Percentiles rank a stretch among this genome's conserved stretches.
Conservation (phyloP, 1,140 invertebrate species). For the Ridgeia piscesae region DNA sequence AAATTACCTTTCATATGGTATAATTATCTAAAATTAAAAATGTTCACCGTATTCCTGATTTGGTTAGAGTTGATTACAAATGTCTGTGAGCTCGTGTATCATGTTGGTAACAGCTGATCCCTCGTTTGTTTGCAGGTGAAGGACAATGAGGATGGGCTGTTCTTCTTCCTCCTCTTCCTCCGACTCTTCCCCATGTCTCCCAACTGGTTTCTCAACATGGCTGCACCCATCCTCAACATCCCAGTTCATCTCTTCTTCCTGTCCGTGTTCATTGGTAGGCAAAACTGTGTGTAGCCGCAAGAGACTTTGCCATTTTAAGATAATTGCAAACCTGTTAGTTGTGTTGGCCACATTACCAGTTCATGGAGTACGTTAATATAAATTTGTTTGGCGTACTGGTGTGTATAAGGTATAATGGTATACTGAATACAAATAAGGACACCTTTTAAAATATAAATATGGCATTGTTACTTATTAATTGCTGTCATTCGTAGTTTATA, state of each 20-base stretch:
- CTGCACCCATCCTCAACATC: slow-evolving; percentile 65
- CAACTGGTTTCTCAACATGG: slow-evolving; percentile 70
- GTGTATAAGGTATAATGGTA: no score
- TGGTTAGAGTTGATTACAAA: no score
- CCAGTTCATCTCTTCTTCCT: slow-evolving; percentile 66
- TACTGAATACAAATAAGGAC: no score
- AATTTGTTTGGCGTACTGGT: no score
- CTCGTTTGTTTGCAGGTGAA: slow-evolving; percentile 58
- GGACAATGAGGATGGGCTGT: slow-evolving; percentile 61
- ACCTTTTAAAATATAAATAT: no score
- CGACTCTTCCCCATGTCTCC: slow-evolving; percentile 70
- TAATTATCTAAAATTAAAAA: no score
- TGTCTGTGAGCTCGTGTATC: not conserved
- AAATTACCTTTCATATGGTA: no score
- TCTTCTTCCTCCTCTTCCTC: slow-evolving; percentile 67
- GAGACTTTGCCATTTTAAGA: not conserved
- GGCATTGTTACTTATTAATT: no score
- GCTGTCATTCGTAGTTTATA: not conserved
- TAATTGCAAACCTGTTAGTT: not conserved
- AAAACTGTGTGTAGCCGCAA: not conserved
- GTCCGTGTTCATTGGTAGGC: slow-evolving; percentile 67
- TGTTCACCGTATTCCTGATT: no score
- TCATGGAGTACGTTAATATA: no score
- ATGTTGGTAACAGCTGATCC: not conserved
- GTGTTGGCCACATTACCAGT: not conserved